phyloP scores from a whole-genome alignment of 2,888 invertebrate species.

The Gerris lacustris region DNA sequence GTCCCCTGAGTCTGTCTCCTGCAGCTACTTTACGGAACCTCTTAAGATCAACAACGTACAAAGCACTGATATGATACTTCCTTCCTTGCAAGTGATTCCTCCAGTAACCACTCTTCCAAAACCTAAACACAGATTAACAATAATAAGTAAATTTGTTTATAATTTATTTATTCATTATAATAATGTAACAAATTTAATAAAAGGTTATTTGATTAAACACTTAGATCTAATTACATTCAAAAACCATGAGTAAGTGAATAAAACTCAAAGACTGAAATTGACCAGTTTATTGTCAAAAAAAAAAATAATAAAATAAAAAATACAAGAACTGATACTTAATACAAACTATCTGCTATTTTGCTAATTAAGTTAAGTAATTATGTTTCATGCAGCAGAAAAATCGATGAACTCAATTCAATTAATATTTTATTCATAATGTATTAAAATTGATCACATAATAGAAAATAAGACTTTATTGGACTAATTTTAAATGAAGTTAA shows the following conservation, averaged over 20 bases:
- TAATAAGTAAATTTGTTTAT: constrained; percentile 7
- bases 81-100: constrained; percentile 89
- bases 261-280: too few relatives aligned
- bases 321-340: too few relatives aligned
- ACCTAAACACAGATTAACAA: constrained; percentile 41
- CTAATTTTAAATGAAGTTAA: too few relatives aligned
- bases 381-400: too few relatives aligned
- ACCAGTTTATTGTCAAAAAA: too few relatives aligned
- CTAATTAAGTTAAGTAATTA: too few relatives aligned
- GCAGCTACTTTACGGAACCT: constrained; percentile 94
- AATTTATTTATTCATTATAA: background rate
- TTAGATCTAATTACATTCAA: background rate
- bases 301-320: too few relatives aligned
- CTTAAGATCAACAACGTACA: constrained; percentile 95
- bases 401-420: too few relatives aligned
- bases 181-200: background rate
- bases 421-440: too few relatives aligned
- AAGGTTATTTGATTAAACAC: constrained; percentile 8
- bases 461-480: too few relatives aligned
- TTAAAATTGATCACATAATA: too few relatives aligned
- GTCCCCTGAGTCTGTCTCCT: constrained; percentile 91
- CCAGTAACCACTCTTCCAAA: constrained; percentile 99
- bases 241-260: background rate
- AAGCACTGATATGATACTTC: constrained; percentile 87
- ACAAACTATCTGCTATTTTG: too few relatives aligned